Evolutionary conservation across 2,888 invertebrate genomes (phyloP).

Genomic region (Cephus runcator): DNA sequence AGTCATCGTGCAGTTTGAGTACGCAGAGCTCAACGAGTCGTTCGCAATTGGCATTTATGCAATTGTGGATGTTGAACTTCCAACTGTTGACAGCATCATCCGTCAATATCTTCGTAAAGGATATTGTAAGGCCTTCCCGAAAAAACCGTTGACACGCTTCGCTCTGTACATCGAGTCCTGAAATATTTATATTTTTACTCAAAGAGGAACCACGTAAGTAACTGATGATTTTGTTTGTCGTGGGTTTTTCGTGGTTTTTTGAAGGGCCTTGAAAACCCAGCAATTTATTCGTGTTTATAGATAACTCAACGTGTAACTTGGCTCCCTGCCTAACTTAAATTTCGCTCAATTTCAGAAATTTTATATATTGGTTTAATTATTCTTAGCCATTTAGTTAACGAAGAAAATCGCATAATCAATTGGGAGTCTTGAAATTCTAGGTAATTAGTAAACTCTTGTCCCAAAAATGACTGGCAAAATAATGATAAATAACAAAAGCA

Average conservation of each 20-base stretch:
- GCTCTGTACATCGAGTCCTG: conserved; percentile 88
- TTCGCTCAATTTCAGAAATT: neutral
- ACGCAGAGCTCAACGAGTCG: conserved; percentile 93
- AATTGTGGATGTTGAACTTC: conserved; percentile 97
- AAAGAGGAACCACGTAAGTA: neutral
- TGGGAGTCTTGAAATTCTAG: neutral
- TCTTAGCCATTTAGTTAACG: neutral
- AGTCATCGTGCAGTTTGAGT: conserved; percentile 88
- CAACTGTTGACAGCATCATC: conserved; percentile 98
- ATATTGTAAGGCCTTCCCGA: conserved; percentile 91
- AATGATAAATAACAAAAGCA: neutral
- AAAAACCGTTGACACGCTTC: conserved; percentile 94
- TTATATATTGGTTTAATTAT: neutral
- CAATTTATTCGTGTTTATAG: too few species aligned
- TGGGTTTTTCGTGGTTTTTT: neutral
- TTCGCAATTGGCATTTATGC: conserved; percentile 93
- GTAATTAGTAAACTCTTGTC: neutral
- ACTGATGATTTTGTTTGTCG: neutral
- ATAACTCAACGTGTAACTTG: too few species aligned
- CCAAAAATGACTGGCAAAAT: neutral
- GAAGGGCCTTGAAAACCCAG: too few species aligned
- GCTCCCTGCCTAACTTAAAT: neutral
- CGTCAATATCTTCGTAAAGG: conserved; percentile 95
- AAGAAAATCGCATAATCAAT: neutral
- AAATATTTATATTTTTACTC: conserved; percentile 28